A percentile compares a stretch with the other conserved stretches of the same genome.
phyloP scores from a whole-genome alignment of 1,140 invertebrate genomes.

The Aphis gossypii region DNA sequence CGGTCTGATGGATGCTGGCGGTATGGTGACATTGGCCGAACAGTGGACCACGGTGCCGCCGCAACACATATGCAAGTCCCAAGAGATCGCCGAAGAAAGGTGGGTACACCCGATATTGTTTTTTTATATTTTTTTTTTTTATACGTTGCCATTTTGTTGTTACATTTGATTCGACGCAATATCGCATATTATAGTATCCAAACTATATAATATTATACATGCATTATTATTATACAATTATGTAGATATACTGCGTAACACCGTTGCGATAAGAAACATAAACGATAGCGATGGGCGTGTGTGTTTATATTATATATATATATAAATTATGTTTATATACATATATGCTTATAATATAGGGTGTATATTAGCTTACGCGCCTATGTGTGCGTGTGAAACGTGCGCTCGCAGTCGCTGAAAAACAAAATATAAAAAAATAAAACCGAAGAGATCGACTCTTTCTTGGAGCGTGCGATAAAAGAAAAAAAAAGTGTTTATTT shows the following conservation, averaged over 20 bases:
- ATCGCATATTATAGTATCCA: too few relatives aligned
- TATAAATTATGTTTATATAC: background rate
- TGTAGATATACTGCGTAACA: background rate
- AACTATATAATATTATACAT: background rate
- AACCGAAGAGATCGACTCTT: background rate
- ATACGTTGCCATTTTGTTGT: background rate
- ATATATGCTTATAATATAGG: background rate
- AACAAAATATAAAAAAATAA: background rate
- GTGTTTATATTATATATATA: background rate
- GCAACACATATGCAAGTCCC: conserved; percentile 94
- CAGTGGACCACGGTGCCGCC: conserved; percentile 94
- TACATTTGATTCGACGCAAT: background rate
- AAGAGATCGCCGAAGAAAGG: conserved; percentile 83
- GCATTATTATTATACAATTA: background rate
- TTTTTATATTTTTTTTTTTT: background rate
- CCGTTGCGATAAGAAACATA: background rate
- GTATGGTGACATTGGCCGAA: conserved; percentile 89
- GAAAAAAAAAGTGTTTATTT: background rate
- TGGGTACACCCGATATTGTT: conserved; percentile 62
- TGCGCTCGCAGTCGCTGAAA: background rate
- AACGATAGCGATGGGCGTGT: background rate
- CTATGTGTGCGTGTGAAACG: background rate
- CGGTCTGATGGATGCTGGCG: conserved; percentile 96
- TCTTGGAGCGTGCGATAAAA: background rate
- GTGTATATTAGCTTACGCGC: background rate